Percentiles rank a stretch among this genome's conserved stretches.
phyloP scores from a whole-genome alignment of 2,888 invertebrate genomes.

The Orchesellides sinensis region DNA sequence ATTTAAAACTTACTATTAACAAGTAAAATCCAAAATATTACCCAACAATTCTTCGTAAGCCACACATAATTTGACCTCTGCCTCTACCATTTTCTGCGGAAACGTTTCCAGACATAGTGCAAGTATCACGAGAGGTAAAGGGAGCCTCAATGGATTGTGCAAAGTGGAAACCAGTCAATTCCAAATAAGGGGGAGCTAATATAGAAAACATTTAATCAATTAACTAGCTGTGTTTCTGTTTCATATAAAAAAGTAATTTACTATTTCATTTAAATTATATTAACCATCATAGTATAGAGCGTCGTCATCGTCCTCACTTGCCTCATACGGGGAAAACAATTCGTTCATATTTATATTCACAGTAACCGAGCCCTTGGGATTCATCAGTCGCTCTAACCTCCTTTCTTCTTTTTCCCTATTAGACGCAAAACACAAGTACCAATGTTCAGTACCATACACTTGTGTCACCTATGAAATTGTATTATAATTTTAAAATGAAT shows the following conservation, averaged over 20 bases:
- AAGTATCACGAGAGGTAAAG: constrained; percentile 89
- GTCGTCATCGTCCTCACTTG: constrained; percentile 78
- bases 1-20: background rate
- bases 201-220: background rate
- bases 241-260: background rate
- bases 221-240: too few relatives aligned
- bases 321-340: constrained; percentile 89
- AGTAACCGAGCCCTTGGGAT: constrained; percentile 92
- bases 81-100: constrained; percentile 94
- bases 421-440: background rate
- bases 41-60: constrained; percentile 67
- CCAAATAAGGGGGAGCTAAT: constrained; percentile 82
- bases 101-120: constrained; percentile 88
- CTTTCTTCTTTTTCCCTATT: constrained; percentile 89
- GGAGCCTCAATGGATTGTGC: constrained; percentile 96
- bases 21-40: constrained; percentile 1
- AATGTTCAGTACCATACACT: too few relatives aligned
- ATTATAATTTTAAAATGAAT: background rate
- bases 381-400: constrained; percentile 91
- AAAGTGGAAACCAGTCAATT: constrained; percentile 95
- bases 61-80: constrained; percentile 71
- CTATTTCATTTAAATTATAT: background rate
- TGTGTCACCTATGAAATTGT: background rate
- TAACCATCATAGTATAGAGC: constrained; percentile 61
- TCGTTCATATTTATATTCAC: constrained; percentile 95